Percentiles rank a stretch among this genome's conserved stretches.
Evolutionary conservation across 1,140 invertebrate genomes (phyloP).

Genomic region (Dendrolimus kikuchii): DNA sequence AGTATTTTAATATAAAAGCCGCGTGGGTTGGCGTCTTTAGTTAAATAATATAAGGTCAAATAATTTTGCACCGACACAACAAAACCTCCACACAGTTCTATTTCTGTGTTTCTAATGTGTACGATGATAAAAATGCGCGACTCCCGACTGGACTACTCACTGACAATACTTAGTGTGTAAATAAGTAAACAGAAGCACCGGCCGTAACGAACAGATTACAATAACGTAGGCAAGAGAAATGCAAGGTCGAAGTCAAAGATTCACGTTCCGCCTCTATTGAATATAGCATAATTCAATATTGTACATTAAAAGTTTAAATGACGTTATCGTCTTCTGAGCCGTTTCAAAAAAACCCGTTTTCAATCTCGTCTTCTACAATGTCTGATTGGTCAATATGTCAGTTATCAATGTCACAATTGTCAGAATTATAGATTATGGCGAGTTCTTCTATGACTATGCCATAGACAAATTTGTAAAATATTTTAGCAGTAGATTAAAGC

Average conservation of each 20-base stretch:
- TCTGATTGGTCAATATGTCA: background rate
- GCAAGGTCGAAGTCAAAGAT: conserved; percentile 46
- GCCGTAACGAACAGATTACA: conserved; percentile 43
- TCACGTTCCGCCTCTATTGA: conserved; percentile 34
- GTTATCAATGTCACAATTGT: too few relatives aligned
- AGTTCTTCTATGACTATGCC: too few relatives aligned
- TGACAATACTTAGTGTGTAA: conserved; percentile 20
- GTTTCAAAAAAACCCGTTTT: conserved; percentile 37
- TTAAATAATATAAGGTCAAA: conserved; percentile 52
- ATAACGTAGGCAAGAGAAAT: conserved; percentile 27
- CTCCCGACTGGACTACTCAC: too few relatives aligned
- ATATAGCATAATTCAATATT: conserved; percentile 33
- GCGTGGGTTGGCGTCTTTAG: conserved; percentile 59
- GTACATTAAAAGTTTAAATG: conserved; percentile 31
- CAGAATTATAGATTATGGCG: too few relatives aligned
- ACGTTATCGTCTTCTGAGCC: conserved; percentile 44
- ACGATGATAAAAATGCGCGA: conserved; percentile 13
- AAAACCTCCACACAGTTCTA: conserved; percentile 34
- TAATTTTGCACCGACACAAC: conserved; percentile 26
- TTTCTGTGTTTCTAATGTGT: conserved; percentile 22
- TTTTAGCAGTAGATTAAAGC: too few relatives aligned
- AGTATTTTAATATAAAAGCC: conserved; percentile 46
- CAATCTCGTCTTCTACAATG: conserved; percentile 3
- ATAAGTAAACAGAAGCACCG: conserved; percentile 59
- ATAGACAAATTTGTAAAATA: too few relatives aligned